These are phyloP conservation scores for Drosophila mayri DNA, from an alignment of 1,140 invertebrate genomes.

Conservation along the genomic window DNA sequence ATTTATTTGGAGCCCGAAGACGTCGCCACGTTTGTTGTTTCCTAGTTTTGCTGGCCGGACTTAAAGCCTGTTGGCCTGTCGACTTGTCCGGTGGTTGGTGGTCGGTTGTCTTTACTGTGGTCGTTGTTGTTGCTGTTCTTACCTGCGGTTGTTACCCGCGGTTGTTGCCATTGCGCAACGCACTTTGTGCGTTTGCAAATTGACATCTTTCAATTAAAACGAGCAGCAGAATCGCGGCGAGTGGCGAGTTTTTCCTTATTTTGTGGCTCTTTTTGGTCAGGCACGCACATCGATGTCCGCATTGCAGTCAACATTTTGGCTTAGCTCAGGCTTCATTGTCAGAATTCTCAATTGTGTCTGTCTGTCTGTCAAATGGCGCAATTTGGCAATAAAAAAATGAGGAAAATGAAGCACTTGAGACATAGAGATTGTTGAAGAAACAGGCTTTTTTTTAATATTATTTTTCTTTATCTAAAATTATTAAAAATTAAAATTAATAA, in stretches of 20 bases:
- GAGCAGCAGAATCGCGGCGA: constrained; percentile 30
- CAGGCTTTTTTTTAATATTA: not conserved
- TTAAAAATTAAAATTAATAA: too few species aligned
- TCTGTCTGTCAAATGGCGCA: constrained; percentile 79
- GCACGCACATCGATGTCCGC: constrained; percentile 63
- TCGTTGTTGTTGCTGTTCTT: constrained; percentile 9
- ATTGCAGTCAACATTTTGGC: constrained; percentile 29
- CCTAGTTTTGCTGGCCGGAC: constrained; percentile 1
- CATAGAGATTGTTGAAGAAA: not conserved
- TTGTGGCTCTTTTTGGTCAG: constrained; percentile 22
- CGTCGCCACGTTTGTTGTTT: constrained; percentile 48
- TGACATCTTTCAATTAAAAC: constrained; percentile 85
- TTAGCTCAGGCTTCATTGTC: constrained; percentile 41
- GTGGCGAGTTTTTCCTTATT: constrained; percentile 15
- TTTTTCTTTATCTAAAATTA: not conserved
- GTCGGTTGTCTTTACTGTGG: constrained; percentile 17
- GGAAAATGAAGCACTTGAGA: not conserved
- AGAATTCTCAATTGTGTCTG: constrained; percentile 26
- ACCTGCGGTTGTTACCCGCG: constrained; percentile 1
- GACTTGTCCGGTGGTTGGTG: not conserved
- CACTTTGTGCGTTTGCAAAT: constrained; percentile 82
- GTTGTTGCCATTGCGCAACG: constrained; percentile 70
- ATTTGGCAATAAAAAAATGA: constrained; percentile 45
- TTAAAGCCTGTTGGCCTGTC: not conserved
- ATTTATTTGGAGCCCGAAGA: constrained; percentile 73